Evolutionary conservation across 2,888 invertebrate genomes (phyloP).

Genomic region (Theristus sp.): DNA sequence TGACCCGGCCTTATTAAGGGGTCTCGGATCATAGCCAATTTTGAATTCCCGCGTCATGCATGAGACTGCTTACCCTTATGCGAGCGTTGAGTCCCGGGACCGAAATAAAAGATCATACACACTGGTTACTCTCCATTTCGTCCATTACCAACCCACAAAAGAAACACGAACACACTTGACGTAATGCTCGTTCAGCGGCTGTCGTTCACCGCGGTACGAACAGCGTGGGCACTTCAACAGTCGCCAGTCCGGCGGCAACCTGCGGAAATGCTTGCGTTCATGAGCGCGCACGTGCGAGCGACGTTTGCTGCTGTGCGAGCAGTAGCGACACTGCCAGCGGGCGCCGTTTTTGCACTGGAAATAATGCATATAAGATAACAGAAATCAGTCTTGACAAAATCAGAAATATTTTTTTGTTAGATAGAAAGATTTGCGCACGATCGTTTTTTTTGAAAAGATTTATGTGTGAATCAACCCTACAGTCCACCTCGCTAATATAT

Average conservation of each 20-base stretch:
- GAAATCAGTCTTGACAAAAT: too few relatives aligned
- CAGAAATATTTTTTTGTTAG: too few relatives aligned
- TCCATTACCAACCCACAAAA: not conserved
- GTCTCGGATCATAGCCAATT: too few relatives aligned
- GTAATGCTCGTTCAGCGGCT: slow-evolving; percentile 2
- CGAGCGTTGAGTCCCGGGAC: not conserved
- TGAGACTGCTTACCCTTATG: too few relatives aligned
- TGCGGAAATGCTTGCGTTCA: slow-evolving; percentile 11
- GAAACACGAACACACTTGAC: not conserved
- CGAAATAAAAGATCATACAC: not conserved
- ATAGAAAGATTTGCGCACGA: too few relatives aligned
- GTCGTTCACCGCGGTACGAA: not conserved
- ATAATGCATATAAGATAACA: not conserved
- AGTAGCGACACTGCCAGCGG: slow-evolving; percentile 56
- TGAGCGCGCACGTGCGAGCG: slow-evolving; percentile 61
- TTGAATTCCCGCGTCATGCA: too few relatives aligned
- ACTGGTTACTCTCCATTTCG: too few relatives aligned
- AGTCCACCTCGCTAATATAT: too few relatives aligned
- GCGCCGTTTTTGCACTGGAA: not conserved
- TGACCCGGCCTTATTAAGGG: too few relatives aligned
- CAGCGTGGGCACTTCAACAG: slow-evolving; percentile 5
- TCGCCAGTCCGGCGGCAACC: slow-evolving; percentile 2
- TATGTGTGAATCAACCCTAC: too few relatives aligned
- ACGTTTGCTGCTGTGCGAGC: slow-evolving; percentile 62
- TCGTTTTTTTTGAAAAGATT: too few relatives aligned